Evolutionary conservation across 2,797 vertebrate genomes (phyloP), one percentile per base, ranked within the genome.

Genomic region (Sebastes steindachneri): DNA sequence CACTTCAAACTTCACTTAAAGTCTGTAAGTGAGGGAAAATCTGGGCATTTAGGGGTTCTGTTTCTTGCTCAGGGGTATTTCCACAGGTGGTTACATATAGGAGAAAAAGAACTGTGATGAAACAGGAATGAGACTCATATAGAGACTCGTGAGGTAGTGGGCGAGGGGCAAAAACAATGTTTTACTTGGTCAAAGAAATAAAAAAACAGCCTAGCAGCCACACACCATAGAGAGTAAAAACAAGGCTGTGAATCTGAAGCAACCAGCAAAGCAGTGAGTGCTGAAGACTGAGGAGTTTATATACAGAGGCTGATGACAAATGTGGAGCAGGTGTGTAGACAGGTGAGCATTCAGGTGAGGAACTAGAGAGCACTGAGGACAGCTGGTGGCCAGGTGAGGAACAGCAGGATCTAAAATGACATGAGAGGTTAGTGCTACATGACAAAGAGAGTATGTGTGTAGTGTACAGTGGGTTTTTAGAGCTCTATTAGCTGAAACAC

Each of bases 381-480:
- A 26, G 60, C 69, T 29, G 19, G 68, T 73, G 83, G 69, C 21
- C 74, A 80, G 74, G 74, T 77, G 65, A 55, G 54, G 70, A 21
- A 73, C 1, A 58, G 31, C 64, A 64, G 4, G 0, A 19, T 3
- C 28, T 48, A 48, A 48, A 48, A 48, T 19, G 0, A 48, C 7
- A 48, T 7, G 9, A 29, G 14, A 37, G 33, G 15, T 54, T 37
- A 1, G 26, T 48, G n/a, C 25, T 59, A 3, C 7, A 11, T 57
- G 17, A 1, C 25, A 19, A 8, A 51, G 17, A 9, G 41, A 45
- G 41, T 0, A 45, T 45, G 41, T 17, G 41, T 45, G 41, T 17
- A 45, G 0, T 17, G 41, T 17, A 45, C 14, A 7, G 14, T 45
- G 0, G 6, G 14, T 45, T 45, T 45, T 17, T 45, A 45, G 41